These are phyloP conservation scores for Tachina grossa DNA, from an alignment of 2,888 invertebrate species.

Conservation along the genomic window DNA sequence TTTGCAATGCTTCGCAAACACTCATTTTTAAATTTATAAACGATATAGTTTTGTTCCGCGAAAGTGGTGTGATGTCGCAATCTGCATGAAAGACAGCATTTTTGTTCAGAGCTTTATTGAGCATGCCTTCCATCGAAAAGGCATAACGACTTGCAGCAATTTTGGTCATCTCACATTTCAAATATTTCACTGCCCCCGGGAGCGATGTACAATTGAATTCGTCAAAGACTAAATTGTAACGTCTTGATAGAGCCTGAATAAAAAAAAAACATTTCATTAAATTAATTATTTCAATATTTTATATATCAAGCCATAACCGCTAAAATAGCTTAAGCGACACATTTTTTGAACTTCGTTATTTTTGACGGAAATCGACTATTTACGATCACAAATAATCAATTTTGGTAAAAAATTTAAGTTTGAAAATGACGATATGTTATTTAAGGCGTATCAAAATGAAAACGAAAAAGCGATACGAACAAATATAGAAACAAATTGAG, in stretches of 20 bases:
- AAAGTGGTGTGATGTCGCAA: not conserved
- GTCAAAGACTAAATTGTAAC: not conserved
- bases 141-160: not conserved
- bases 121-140: not conserved
- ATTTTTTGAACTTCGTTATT: too few relatives aligned
- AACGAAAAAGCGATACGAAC: too few relatives aligned
- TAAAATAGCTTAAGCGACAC: too few relatives aligned
- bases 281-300: too few relatives aligned
- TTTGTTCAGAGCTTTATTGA: not conserved
- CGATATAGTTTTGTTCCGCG: not conserved
- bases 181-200: not conserved
- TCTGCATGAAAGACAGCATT: not conserved
- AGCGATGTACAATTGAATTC: not conserved
- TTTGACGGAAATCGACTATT: too few relatives aligned
- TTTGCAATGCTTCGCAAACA: not conserved
- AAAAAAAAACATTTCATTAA: too few relatives aligned
- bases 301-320: too few relatives aligned
- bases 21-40: conserved; percentile 1
- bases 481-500: too few relatives aligned
- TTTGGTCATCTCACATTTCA: not conserved
- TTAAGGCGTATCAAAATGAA: too few relatives aligned
- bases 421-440: too few relatives aligned
- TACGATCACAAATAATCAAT: too few relatives aligned
- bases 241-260: not conserved
- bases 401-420: too few relatives aligned